A percentile compares a stretch with the other conserved stretches of the same genome.
Conservation (phyloP, 1,140 invertebrate genomes). For the Drosophila pectinifera region DNA sequence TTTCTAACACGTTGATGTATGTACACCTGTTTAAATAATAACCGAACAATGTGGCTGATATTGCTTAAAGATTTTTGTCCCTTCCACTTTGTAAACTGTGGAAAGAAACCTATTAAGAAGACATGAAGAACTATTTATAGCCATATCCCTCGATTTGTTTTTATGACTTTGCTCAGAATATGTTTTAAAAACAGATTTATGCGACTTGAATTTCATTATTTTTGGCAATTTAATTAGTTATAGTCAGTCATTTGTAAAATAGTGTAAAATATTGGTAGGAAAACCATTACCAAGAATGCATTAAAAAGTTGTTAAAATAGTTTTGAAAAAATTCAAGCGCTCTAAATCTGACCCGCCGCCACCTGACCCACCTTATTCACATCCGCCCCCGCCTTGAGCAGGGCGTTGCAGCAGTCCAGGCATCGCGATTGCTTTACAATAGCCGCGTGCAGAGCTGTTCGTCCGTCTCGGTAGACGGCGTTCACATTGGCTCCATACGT, state of each 20-base stretch:
- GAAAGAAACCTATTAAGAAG: not conserved
- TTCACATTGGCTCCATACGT: constrained; percentile 87
- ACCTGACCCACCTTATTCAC: constrained; percentile 87
- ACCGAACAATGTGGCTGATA: not conserved
- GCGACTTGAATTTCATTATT: not conserved
- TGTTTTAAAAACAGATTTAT: not conserved
- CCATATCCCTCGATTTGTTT: not conserved
- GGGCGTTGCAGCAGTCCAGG: constrained; percentile 88
- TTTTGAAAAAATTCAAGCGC: not conserved
- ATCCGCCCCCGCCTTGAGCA: constrained; percentile 89
- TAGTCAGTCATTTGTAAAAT: too few species aligned
- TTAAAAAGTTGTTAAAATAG: not conserved
- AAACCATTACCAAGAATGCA: not conserved
- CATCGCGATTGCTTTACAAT: constrained; percentile 91
- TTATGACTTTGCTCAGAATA: not conserved
- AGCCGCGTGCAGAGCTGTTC: constrained; percentile 91
- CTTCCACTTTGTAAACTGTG: not conserved
- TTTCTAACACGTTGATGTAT: not conserved
- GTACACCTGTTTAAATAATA: not conserved
- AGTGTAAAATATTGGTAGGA: not conserved
- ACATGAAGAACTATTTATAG: not conserved
- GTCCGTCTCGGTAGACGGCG: constrained; percentile 88
- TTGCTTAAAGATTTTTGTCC: too few species aligned
- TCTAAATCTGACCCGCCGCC: too few species aligned
- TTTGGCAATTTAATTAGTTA: not conserved